These are phyloP conservation scores for Chitala chitala DNA, from an alignment of 2,113 vertebrate species.

Conservation along the genomic window DNA sequence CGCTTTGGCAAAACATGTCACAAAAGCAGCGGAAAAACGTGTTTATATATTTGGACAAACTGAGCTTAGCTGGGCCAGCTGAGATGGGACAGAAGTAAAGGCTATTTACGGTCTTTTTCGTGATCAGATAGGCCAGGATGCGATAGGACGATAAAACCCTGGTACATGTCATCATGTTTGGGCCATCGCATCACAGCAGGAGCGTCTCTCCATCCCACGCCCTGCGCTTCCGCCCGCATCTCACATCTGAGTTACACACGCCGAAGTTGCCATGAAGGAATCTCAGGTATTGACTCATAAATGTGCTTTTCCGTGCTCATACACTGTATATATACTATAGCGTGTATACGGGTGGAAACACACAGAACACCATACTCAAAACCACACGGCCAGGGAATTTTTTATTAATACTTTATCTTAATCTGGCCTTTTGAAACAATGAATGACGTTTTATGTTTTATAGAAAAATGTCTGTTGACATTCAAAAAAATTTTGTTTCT, in stretches of 20 bases:
- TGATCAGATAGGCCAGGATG: conserved; percentile 6
- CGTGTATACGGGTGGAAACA: too few species aligned
- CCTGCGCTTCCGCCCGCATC: not conserved
- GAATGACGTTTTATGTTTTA: conserved; percentile 38
- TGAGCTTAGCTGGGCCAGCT: too few species aligned
- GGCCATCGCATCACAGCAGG: not conserved
- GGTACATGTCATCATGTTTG: conserved; percentile 3
- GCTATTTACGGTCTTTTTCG: too few species aligned
- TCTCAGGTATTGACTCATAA: not conserved
- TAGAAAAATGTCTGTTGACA: conserved; percentile 30
- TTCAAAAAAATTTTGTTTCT: not conserved
- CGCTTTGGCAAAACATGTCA: too few species aligned
- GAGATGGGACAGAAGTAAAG: too few species aligned
- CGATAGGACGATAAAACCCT: conserved; percentile 17
- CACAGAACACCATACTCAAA: not conserved
- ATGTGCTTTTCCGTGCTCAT: not conserved
- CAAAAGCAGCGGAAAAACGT: too few species aligned
- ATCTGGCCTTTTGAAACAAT: not conserved
- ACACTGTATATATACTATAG: not conserved
- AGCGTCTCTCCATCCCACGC: not conserved
- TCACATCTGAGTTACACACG: not conserved
- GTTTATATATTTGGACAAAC: too few species aligned
- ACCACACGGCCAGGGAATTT: not conserved
- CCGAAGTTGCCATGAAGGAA: conserved; percentile 1
- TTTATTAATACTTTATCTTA: too few species aligned